phyloP scores from a whole-genome alignment of 2,113 vertebrate species.

The Gambusia holbrooki region DNA sequence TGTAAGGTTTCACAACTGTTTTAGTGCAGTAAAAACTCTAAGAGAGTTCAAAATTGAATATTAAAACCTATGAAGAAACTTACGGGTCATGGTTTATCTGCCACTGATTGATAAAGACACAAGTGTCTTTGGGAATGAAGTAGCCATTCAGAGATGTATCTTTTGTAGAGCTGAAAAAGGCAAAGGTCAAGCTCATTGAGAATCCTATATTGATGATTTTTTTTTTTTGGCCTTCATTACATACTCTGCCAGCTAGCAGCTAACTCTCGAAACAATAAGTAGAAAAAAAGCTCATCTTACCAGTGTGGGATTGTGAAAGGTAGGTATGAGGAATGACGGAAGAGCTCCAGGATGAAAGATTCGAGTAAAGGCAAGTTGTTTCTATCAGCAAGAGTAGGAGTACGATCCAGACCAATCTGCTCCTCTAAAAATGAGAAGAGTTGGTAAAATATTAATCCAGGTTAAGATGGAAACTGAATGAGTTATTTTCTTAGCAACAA shows the following conservation, averaged over 20 bases:
- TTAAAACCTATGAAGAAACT: conserved; percentile 60
- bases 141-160: conserved; percentile 86
- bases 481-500: not conserved
- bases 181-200: not conserved
- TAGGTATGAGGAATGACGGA: conserved; percentile 89
- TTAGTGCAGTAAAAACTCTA: not conserved
- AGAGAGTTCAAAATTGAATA: not conserved
- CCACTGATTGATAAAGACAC: conserved; percentile 96
- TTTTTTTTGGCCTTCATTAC: not conserved
- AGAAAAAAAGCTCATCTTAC: conserved; percentile 66
- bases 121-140: conserved; percentile 90
- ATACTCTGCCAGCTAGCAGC: not conserved
- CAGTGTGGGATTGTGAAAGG: conserved; percentile 96
- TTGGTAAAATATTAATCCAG: not conserved
- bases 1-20: not conserved
- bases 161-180: conserved; percentile 84
- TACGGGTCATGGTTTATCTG: conserved; percentile 94
- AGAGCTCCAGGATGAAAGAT: conserved; percentile 90
- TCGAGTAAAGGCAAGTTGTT: conserved; percentile 82
- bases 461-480: not conserved
- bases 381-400: conserved; percentile 82
- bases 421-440: conserved; percentile 74
- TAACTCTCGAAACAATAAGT: not conserved
- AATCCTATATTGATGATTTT: not conserved
- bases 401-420: conserved; percentile 79